These are phyloP conservation scores for Paraescarpia echinospica DNA, from an alignment of 1,140 invertebrate genomes.

Conservation along the genomic window DNA sequence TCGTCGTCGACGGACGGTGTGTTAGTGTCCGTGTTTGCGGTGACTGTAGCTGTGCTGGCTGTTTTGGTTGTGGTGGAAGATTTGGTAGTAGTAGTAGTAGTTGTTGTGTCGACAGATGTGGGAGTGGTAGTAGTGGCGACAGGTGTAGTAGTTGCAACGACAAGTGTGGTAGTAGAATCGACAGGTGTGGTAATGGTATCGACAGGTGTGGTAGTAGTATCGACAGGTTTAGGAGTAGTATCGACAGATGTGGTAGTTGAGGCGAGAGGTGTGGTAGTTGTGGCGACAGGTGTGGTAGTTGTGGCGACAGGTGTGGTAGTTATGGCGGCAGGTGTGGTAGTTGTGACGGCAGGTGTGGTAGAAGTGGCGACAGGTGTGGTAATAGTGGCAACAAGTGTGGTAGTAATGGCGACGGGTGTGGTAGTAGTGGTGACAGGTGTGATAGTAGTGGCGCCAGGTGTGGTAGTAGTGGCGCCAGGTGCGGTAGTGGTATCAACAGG, in stretches of 20 bases:
- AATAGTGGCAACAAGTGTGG: not conserved
- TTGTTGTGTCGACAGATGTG: not conserved
- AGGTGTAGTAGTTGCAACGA: not conserved
- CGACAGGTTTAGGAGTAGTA: not conserved
- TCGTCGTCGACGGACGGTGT: no score
- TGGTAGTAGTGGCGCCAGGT: no score
- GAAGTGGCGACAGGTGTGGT: not conserved
- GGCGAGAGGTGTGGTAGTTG: not conserved
- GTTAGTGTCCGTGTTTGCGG: no score
- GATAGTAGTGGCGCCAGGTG: no score
- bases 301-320: not conserved
- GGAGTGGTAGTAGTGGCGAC: not conserved
- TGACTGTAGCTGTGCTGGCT: no score
- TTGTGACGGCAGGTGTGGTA: not conserved
- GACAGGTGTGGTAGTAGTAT: not conserved
- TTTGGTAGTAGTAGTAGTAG: no score
- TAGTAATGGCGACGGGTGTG: not conserved
- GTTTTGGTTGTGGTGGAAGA: no score
- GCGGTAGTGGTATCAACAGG: no score
- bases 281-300: not conserved
- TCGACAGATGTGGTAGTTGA: not conserved
- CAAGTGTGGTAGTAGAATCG: not conserved
- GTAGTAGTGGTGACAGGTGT: no score
- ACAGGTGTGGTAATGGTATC: not conserved
- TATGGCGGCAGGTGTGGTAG: not conserved